phyloP scores from a whole-genome alignment of 1,140 invertebrate species.

The Heliconius melpomene region DNA sequence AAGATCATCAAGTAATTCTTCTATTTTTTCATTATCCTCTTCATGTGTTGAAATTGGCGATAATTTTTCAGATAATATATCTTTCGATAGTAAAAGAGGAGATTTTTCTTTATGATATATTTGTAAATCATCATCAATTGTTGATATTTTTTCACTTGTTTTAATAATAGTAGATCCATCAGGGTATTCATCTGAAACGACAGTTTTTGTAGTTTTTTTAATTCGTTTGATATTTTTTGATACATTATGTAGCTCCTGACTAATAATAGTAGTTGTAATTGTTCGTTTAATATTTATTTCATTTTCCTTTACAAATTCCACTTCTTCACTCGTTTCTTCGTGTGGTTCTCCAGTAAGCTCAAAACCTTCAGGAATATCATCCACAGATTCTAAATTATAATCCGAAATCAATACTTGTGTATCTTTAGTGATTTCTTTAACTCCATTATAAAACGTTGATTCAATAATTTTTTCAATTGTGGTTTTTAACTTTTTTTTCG shows the following conservation, averaged over 20 bases:
- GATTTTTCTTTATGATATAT: slow-evolving; percentile 12
- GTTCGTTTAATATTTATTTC: slow-evolving; percentile 62
- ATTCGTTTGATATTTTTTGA: slow-evolving; percentile 53
- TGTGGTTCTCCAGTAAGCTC: slow-evolving; percentile 54
- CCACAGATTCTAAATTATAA: slow-evolving; percentile 46
- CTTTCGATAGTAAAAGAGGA: background rate
- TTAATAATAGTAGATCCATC: slow-evolving; percentile 72
- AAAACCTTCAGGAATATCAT: slow-evolving; percentile 62
- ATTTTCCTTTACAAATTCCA: slow-evolving; percentile 56
- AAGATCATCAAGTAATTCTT: slow-evolving; percentile 50
- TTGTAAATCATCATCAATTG: slow-evolving; percentile 47
- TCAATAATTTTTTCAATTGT: slow-evolving; percentile 74
- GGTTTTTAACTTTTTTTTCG: slow-evolving; percentile 73
- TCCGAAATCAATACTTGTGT: slow-evolving; percentile 70
- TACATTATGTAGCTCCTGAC: slow-evolving; percentile 58
- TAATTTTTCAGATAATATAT: slow-evolving; percentile 3
- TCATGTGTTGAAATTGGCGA: background rate
- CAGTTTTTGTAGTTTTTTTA: slow-evolving; percentile 66
- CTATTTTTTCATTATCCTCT: slow-evolving; percentile 31
- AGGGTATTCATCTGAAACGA: slow-evolving; percentile 71
- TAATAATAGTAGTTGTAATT: slow-evolving; percentile 60
- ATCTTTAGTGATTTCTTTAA: slow-evolving; percentile 76
- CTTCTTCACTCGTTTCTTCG: slow-evolving; percentile 53
- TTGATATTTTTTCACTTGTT: slow-evolving; percentile 65
- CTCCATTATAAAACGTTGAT: slow-evolving; percentile 63